These are phyloP conservation scores for Bellardia pandia DNA, from an alignment of 2,888 invertebrate genomes.

Conservation along the genomic window DNA sequence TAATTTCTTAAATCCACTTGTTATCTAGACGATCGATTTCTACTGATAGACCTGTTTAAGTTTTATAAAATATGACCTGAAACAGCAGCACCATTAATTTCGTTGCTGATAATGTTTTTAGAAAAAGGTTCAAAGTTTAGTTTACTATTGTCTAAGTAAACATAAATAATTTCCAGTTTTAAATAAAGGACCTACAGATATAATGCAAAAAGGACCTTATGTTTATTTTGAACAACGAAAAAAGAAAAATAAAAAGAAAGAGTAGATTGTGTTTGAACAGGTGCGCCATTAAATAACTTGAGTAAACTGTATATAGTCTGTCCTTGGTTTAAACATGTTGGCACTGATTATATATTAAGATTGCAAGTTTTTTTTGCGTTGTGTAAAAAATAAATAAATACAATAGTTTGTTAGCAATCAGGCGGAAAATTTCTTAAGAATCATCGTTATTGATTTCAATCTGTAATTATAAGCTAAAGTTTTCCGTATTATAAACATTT, in stretches of 20 bases:
- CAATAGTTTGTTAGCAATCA: conserved; percentile 52
- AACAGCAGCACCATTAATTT: conserved; percentile 18
- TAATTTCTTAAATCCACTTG: conserved; percentile 12
- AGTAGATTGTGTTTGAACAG: conserved; percentile 9
- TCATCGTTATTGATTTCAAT: conserved; percentile 39
- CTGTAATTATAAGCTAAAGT: conserved; percentile 19
- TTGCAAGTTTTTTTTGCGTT: not conserved
- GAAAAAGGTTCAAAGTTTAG: conserved; percentile 20
- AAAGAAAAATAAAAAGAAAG: conserved; percentile 11
- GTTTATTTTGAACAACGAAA: not conserved
- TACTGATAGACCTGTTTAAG: conserved; percentile 2
- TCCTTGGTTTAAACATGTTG: conserved; percentile 6
- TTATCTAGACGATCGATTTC: conserved; percentile 1
- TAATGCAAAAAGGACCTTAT: not conserved
- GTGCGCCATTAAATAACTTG: conserved; percentile 27
- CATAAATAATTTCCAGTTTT: conserved; percentile 2
- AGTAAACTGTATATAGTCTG: not conserved
- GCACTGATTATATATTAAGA: not conserved
- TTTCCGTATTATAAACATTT: not conserved
- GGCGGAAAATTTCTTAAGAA: conserved; percentile 55
- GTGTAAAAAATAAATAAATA: not conserved
- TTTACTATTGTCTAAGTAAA: conserved; percentile 14
- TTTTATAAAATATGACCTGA: not conserved
- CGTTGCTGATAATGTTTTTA: conserved; percentile 18
- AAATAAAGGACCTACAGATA: not conserved